Conservation (phyloP, 2,113 vertebrate genomes). For the Ochotona princeps region DNA sequence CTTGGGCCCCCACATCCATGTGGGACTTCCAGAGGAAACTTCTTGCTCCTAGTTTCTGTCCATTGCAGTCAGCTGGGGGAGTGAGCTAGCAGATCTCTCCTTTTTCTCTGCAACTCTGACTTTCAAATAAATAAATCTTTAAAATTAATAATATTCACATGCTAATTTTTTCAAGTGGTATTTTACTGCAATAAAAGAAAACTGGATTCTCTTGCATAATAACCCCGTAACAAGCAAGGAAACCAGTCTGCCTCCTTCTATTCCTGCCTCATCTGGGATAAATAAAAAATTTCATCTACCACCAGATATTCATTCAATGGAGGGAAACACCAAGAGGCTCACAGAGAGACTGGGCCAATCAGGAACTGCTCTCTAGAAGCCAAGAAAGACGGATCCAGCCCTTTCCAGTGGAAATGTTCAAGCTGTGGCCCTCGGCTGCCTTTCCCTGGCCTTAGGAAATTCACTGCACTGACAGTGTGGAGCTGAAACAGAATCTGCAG, state of each 20-base stretch:
- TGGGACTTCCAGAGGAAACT: no score
- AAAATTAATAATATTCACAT: no score
- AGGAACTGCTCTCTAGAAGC: background rate
- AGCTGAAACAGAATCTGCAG: conserved; percentile 42
- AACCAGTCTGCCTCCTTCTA: background rate
- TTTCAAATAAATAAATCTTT: no score
- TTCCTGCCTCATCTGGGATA: background rate
- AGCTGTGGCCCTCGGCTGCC: background rate
- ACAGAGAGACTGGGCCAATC: no score
- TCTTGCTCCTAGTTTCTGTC: no score
- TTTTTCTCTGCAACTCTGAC: no score
- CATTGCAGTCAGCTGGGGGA: no score
- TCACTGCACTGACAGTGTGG: conserved; percentile 55
- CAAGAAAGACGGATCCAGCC: background rate
- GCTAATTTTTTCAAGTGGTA: no score
- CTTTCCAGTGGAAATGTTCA: background rate
- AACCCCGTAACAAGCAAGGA: background rate
- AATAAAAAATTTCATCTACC: background rate
- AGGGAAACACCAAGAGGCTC: background rate
- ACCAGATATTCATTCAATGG: background rate
- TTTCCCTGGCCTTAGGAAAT: conserved; percentile 27
- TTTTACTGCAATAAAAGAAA: background rate
- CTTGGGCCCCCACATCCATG: no score
- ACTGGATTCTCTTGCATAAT: background rate
- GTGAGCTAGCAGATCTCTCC: no score